phyloP scores from a whole-genome alignment of 2,113 vertebrate genomes.

The Bubo bubo region DNA sequence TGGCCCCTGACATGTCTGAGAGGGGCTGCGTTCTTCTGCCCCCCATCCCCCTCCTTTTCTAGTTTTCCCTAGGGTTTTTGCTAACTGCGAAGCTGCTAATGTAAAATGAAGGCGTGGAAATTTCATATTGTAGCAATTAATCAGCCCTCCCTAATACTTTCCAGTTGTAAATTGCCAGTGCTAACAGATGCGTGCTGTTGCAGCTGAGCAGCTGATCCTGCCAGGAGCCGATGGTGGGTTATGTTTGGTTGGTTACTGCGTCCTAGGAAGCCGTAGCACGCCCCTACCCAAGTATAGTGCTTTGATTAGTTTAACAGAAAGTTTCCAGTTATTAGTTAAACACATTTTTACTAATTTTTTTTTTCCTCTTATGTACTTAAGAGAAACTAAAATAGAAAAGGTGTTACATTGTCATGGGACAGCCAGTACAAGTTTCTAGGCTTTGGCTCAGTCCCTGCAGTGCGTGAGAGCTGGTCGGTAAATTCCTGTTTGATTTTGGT shows the following conservation, averaged over 20 bases:
- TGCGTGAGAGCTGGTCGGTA: neutral
- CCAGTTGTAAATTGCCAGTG: neutral
- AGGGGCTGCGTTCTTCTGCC: neutral
- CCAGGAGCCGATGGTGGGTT: neutral
- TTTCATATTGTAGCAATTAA: constrained; percentile 27
- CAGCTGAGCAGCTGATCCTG: neutral
- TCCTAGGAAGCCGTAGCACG: neutral
- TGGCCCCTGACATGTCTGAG: neutral
- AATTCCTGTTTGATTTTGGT: neutral
- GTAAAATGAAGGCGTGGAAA: constrained; percentile 11
- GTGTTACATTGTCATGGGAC: neutral
- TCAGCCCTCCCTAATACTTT: constrained; percentile 25
- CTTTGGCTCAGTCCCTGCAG: neutral
- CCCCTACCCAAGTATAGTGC: neutral
- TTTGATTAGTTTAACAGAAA: neutral
- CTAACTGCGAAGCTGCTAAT: neutral
- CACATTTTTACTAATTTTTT: neutral
- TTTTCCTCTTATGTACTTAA: neutral
- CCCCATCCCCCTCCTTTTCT: neutral
- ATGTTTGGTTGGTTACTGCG: neutral
- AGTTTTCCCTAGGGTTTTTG: neutral
- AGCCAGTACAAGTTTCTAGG: neutral
- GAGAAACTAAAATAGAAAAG: neutral
- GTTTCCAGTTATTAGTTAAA: neutral
- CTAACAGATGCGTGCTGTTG: neutral